phyloP scores from a whole-genome alignment of 2,888 invertebrate genomes.

The Pristionchus entomophagus region DNA sequence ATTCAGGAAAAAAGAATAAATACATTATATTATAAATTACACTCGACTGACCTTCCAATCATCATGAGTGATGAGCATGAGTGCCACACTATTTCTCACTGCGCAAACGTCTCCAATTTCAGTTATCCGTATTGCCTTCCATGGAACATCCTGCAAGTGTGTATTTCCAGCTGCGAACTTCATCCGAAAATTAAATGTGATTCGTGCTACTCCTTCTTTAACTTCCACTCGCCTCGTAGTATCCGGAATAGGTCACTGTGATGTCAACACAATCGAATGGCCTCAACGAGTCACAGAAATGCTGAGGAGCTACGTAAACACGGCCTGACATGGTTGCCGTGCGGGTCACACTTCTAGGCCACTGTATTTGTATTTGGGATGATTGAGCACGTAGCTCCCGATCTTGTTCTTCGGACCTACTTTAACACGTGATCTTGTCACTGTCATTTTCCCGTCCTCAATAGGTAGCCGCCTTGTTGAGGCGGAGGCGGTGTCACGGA shows the following conservation, averaged over 20 bases:
- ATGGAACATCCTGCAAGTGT: slow-evolving; percentile 41
- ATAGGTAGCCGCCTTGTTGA: too few relatives aligned
- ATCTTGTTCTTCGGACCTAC: not conserved
- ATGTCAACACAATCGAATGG: slow-evolving; percentile 39
- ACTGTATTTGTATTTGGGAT: too few relatives aligned
- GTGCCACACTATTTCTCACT: not conserved
- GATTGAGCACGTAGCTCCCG: not conserved
- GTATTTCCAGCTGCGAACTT: too few relatives aligned
- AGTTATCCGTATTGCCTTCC: not conserved
- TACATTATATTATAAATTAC: too few relatives aligned
- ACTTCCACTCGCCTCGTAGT: slow-evolving; percentile 8
- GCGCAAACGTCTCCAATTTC: slow-evolving; percentile 31
- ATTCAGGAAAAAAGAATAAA: too few relatives aligned
- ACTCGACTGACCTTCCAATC: slow-evolving; percentile 44
- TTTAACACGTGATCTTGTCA: not conserved
- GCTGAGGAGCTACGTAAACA: slow-evolving; percentile 53
- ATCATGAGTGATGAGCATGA: slow-evolving; percentile 42
- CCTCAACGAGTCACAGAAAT: slow-evolving; percentile 49
- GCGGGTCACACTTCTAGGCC: too few relatives aligned
- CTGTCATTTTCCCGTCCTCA: not conserved
- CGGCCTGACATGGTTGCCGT: slow-evolving; percentile 57
- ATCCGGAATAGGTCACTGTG: slow-evolving; percentile 18
- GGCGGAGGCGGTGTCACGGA: too few relatives aligned
- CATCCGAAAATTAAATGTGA: too few relatives aligned
- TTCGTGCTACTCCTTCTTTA: too few relatives aligned